Percentiles rank a stretch among this genome's conserved stretches.
These are phyloP conservation scores for Diglossa brunneiventris DNA, from an alignment of 2,113 vertebrate genomes.

Conservation along the genomic window DNA sequence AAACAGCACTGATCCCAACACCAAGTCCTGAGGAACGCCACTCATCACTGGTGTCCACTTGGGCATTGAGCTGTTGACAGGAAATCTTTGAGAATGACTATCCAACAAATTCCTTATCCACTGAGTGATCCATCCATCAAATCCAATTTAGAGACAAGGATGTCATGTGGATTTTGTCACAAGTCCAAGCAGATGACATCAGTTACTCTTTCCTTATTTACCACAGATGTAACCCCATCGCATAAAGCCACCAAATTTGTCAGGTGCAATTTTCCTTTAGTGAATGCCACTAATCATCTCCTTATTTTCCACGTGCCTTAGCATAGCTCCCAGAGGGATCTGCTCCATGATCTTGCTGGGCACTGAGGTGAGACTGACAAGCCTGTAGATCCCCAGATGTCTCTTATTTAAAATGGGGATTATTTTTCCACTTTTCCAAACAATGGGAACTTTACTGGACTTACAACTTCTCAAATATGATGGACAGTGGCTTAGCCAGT, in stretches of 20 bases:
- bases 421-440: neutral
- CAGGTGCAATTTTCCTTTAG: neutral
- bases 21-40: fast-evolving
- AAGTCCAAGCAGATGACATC: neutral
- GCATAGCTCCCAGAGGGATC: neutral
- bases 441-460: neutral
- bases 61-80: neutral
- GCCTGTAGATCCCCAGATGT: no score
- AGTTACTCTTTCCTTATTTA: neutral
- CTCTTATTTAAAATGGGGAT: neutral
- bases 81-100: neutral
- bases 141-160: neutral
- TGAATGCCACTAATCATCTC: neutral
- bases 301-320: neutral
- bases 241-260: neutral
- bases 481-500: neutral
- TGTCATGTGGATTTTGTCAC: neutral
- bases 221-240: neutral
- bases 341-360: neutral
- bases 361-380: neutral
- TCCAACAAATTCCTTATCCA: neutral
- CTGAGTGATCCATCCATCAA: neutral
- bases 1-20: neutral
- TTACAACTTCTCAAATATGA: neutral
- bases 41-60: no score